Percentiles rank a stretch among this genome's conserved stretches.
Conservation (phyloP, 2,888 invertebrate species). For the Cryptus armator region DNA sequence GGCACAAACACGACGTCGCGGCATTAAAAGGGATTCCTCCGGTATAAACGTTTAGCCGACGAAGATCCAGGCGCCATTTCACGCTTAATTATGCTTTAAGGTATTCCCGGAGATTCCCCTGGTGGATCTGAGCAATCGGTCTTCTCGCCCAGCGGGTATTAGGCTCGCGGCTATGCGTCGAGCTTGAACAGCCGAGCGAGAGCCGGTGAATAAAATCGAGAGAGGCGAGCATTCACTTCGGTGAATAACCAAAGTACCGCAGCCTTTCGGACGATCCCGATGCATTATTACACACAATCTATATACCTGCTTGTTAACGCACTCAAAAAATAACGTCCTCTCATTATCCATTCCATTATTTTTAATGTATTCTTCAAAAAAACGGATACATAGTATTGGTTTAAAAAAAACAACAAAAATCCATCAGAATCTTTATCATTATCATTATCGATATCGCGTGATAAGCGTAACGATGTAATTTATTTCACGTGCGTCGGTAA, state of each 20-base stretch:
- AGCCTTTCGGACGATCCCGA: slow-evolving; percentile 39
- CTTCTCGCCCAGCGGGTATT: slow-evolving; percentile 44
- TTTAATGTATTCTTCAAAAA: background rate
- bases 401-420: background rate
- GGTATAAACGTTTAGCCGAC: slow-evolving; percentile 62
- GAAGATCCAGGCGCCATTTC: slow-evolving; percentile 66
- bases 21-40: slow-evolving; percentile 65
- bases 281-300: slow-evolving; percentile 32
- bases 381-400: background rate
- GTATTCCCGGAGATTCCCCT: slow-evolving; percentile 61
- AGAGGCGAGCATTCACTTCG: slow-evolving; percentile 46
- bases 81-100: slow-evolving; percentile 68
- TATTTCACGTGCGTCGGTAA: slow-evolving; percentile 18
- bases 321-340: slow-evolving; percentile 57
- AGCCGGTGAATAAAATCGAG: slow-evolving; percentile 48
- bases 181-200: slow-evolving; percentile 20
- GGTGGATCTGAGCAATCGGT: slow-evolving; percentile 64
- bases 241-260: slow-evolving; percentile 61
- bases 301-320: slow-evolving; percentile 59
- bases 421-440: background rate
- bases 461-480: slow-evolving; percentile 36
- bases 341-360: slow-evolving; percentile 49
- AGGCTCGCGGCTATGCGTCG: slow-evolving; percentile 5
- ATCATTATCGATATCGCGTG: slow-evolving; percentile 49
- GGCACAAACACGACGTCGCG: slow-evolving; percentile 40